These are phyloP conservation scores for Varanus komodoensis DNA, from an alignment of 2,113 vertebrate species.

Conservation along the genomic window DNA sequence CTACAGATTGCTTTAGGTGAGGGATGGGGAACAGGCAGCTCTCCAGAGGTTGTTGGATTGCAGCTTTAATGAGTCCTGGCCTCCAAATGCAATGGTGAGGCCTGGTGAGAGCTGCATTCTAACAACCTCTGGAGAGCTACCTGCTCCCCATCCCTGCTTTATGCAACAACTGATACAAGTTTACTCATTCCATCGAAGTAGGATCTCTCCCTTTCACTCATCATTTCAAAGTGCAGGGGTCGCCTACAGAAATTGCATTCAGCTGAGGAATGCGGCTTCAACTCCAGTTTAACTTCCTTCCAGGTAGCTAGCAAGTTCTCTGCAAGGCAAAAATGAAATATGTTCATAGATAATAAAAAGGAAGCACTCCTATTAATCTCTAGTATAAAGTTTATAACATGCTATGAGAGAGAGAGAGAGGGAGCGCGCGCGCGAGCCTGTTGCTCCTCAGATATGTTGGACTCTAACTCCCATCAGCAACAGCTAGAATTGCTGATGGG, in stretches of 20 bases:
- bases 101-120: too few species aligned
- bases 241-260: conserved; percentile 95
- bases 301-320: conserved; percentile 89
- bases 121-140: too few species aligned
- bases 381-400: too few species aligned
- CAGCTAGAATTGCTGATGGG: too few species aligned
- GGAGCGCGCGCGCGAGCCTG: too few species aligned
- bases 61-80: too few species aligned
- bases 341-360: neutral
- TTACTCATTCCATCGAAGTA: conserved; percentile 96
- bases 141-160: conserved; percentile 51
- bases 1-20: conserved; percentile 75
- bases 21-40: too few species aligned
- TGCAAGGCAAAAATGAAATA: conserved; percentile 62
- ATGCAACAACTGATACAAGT: conserved; percentile 87
- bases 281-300: conserved; percentile 88
- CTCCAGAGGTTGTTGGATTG: too few species aligned
- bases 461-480: too few species aligned
- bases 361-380: neutral
- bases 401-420: too few species aligned
- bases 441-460: too few species aligned
- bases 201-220: conserved; percentile 93
- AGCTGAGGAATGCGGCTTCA: conserved; percentile 89
- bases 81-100: too few species aligned
- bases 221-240: conserved; percentile 94